A percentile compares a stretch with the other conserved stretches of the same genome.
Conservation (phyloP, 2,797 vertebrate genomes). For the Glossophaga mutica region DNA sequence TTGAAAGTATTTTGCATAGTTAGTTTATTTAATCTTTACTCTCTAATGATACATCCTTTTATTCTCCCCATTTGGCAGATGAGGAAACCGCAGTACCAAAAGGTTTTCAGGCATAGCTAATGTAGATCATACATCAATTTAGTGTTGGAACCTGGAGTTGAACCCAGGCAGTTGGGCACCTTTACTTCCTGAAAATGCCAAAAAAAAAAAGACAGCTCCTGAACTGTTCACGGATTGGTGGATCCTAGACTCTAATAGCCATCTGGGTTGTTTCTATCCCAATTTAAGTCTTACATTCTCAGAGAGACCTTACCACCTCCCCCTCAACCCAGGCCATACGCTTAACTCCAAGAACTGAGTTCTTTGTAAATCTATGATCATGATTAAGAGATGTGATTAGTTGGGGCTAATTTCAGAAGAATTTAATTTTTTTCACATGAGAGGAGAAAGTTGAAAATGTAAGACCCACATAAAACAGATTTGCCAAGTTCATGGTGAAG, state of each 20-base stretch:
- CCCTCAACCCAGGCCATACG: not conserved
- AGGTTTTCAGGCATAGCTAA: not conserved
- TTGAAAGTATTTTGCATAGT: not conserved
- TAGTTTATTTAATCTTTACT: not conserved
- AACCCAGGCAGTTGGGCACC: not conserved
- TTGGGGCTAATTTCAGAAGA: not conserved
- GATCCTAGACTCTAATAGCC: not conserved
- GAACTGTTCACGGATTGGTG: not conserved
- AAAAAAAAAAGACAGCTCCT: not conserved
- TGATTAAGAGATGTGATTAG: not conserved
- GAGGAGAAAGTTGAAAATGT: not conserved
- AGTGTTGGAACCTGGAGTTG: not conserved
- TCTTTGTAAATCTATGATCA: not conserved
- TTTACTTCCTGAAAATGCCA: not conserved
- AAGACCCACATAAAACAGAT: not conserved
- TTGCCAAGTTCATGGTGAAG: not conserved
- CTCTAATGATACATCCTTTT: not conserved
- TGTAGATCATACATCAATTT: not conserved
- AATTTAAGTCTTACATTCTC: not conserved
- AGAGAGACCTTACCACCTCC: not conserved
- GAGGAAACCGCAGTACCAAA: not conserved
- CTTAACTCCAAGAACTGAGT: not conserved
- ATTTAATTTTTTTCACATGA: slow-evolving; percentile 20
- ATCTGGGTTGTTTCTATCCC: not conserved
- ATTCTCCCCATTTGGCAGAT: not conserved